Base-by-base conservation (phyloP, 2,888 invertebrate species). In the Xestia c-nigrum region DNA sequence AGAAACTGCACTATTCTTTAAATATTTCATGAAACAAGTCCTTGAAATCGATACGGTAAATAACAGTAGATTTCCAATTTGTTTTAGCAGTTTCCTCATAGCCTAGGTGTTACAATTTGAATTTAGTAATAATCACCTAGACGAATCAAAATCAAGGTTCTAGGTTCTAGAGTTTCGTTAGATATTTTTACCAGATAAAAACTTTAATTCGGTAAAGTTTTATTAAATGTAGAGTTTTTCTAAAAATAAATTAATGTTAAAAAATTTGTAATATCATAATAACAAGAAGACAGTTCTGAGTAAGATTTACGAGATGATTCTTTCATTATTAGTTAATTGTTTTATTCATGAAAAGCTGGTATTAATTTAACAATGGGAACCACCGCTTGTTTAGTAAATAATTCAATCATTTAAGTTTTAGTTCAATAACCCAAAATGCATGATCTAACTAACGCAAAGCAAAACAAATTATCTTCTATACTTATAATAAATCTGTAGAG, bases 141-240 rank as follows among this genome's bases (percentile, higher is more conserved):
- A 78, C 78, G 50, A 87, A 87, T 86, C 76, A 43, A 76, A 81
- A 78, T 65, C 87, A 87, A 86, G 87, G 87, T 64, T 79, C 24
- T 31, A 57, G 38, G 76, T 75, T 77, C 43, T 46, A 50, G 57
- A 46, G 43, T 77, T 78, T 80, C 46, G 19, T 63, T 66, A 65
- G 46, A 68, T 81, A 24, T 77, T 74, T 70, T 63, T 14, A 40
- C 40, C 16, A 61, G 70, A 65, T 65, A 55, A 57, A 47, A 3
- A 43, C 61, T 67, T 24, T 19, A 46, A 47, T 47, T 38, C 40
- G 3, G 31, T 31, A 0, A 65, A 31, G 19, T 72, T 68, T 64
- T 63, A 64, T 31, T 19, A 50, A 21, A 7, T 7, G 16, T 55
- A 5, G 16, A 50, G 12, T 52, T 74, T 57, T 12, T 31, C 21